Percentiles rank a stretch among this genome's conserved stretches.
Conservation (phyloP, 2,797 vertebrate genomes). For the Neostethus bicornis region DNA sequence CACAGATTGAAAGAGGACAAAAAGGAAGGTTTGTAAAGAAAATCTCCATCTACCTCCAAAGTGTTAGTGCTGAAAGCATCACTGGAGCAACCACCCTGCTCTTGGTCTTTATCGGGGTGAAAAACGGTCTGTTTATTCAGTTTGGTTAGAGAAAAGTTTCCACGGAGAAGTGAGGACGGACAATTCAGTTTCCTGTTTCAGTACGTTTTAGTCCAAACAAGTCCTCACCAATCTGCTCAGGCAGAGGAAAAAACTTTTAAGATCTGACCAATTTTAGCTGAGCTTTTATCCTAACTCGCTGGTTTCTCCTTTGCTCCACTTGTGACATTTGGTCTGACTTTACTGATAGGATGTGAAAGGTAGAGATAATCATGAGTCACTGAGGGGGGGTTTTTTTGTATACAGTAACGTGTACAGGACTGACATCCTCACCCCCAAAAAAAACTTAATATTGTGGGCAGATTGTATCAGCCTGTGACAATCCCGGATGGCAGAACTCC, state of each 20-base stretch:
- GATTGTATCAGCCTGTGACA: no score
- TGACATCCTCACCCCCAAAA: no score
- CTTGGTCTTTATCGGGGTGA: conserved; percentile 1
- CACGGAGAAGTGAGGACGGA: not conserved
- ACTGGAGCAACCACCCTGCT: not conserved
- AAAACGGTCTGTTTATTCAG: not conserved
- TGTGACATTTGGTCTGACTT: not conserved
- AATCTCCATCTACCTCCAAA: not conserved
- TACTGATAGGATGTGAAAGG: not conserved
- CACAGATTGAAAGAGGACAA: not conserved
- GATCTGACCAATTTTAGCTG: not conserved
- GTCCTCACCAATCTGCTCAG: not conserved
- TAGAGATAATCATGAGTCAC: conserved; percentile 1
- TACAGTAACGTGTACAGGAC: no score
- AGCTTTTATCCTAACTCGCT: not conserved
- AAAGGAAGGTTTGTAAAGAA: not conserved
- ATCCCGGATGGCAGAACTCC: no score
- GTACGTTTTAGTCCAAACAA: not conserved
- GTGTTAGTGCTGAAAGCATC: not conserved
- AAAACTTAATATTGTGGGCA: no score
- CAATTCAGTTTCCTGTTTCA: not conserved
- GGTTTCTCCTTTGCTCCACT: not conserved
- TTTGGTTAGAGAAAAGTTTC: not conserved
- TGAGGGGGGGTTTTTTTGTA: no score
- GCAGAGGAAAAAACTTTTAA: not conserved